Evolutionary conservation across 2,888 invertebrate genomes (phyloP).

Genomic region (Nowickia ferox): DNA sequence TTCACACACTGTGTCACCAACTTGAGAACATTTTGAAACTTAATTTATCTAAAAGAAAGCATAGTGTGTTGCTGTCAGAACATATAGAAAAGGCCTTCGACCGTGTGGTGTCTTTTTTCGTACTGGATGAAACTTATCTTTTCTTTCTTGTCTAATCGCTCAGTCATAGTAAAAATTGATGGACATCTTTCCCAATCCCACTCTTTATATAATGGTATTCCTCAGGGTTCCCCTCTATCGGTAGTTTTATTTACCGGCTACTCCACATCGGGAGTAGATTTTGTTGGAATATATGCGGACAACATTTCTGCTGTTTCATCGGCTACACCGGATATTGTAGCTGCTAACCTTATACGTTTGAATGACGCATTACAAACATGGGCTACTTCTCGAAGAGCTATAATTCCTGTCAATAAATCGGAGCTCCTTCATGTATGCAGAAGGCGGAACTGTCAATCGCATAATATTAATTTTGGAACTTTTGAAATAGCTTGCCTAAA

Average conservation of each 20-base stretch:
- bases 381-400: not conserved
- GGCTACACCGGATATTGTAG: not conserved
- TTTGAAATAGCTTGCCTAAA: no score
- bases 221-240: no score
- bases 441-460: not conserved
- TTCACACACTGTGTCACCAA: conserved; percentile 26
- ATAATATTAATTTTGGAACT: no score
- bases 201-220: not conserved
- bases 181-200: not conserved
- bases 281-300: no score
- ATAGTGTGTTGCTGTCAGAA: conserved; percentile 22
- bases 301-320: no score
- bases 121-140: not conserved
- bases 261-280: no score
- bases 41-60: conserved; percentile 6
- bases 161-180: not conserved
- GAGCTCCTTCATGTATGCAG: conserved; percentile 5
- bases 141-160: not conserved
- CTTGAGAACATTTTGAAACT: not conserved
- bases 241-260: no score
- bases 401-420: not conserved
- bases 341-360: not conserved
- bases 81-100: conserved; percentile 13
- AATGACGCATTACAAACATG: not conserved
- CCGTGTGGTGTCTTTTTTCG: not conserved